Evolutionary conservation across 2,888 invertebrate genomes (phyloP).

Genomic region (Ditula angustiorana): DNA sequence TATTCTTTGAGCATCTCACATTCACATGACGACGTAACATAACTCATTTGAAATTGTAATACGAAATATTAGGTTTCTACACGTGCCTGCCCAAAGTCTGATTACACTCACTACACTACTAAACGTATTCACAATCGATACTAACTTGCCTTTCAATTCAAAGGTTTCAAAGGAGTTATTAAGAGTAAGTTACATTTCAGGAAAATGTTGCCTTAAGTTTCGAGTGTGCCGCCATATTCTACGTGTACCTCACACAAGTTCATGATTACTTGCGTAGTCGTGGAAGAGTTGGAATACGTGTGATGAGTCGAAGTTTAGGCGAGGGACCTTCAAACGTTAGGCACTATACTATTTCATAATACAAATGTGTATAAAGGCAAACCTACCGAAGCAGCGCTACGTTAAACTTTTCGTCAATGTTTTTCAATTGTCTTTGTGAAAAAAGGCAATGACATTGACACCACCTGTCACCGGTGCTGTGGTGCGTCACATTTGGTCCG

Average conservation of each 20-base stretch:
- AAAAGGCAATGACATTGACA: conserved; percentile 1
- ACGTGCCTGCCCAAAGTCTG: neutral
- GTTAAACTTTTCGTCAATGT: neutral
- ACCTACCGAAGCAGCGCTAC: neutral
- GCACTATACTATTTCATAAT: neutral
- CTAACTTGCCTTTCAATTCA: conserved; percentile 56
- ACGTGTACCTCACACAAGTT: conserved; percentile 54
- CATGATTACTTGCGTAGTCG: conserved; percentile 58
- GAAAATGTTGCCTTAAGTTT: conserved; percentile 59
- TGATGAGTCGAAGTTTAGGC: conserved; percentile 28
- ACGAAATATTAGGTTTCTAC: neutral
- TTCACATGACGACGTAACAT: neutral
- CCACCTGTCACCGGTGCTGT: conserved; percentile 1
- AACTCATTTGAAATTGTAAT: conserved; percentile 5
- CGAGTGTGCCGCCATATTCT: conserved; percentile 47
- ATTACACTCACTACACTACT: neutral
- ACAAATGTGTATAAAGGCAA: neutral
- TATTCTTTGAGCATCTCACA: neutral
- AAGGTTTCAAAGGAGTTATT: conserved; percentile 51
- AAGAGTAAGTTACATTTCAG: conserved; percentile 60
- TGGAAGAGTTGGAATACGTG: conserved; percentile 31
- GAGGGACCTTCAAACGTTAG: conserved; percentile 12
- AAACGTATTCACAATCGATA: conserved; percentile 49
- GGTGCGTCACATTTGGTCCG: neutral
- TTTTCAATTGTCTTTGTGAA: neutral